Base-by-base conservation (phyloP, 2,797 vertebrate species). In the Tapera naevia region DNA sequence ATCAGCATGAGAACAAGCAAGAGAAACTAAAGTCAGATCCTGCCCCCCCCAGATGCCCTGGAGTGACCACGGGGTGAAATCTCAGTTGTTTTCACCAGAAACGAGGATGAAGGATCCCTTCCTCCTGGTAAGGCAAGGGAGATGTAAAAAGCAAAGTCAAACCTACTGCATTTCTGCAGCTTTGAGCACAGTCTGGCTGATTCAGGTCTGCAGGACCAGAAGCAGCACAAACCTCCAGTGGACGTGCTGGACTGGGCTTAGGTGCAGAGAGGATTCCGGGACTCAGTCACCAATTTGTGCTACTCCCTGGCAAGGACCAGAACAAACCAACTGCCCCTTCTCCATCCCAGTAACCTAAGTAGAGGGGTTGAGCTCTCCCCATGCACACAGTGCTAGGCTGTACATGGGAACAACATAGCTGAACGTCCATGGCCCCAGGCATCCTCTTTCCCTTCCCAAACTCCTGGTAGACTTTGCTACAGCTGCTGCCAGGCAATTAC, bases 71-170 rank as follows among this genome's bases (percentile, higher is more conserved):
- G 30, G 69, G 30, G n/a, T 75, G 70, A 93, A 73, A 80, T 85
- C 32, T 57, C 48, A 7, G n/a, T 39, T 91, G 61, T 61, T 81
- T 73, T 61, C 91, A 60, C n/a, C 54, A 85, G 71, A 64, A 67
- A 53, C 1, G 7, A 69, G 61, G 50, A 76, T 9, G 14, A 80
- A 48, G 54, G n/a, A 91, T 60, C 56, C 30, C 35, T 61, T 62
- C 41, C 48, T 75, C 58, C 41, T 50, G 64, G 53, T 73, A 90
- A 90, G 84, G 64, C 15, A 13, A 84, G 67, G 0, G 15, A 91
- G 64, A 91, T 54, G 32, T 54, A 81, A 86, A 80, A 82, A 70
- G 27, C n/a, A 66, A 86, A 53, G 89, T 95, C 67, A 93, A 56
- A 91, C 17, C 46, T 51, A 33, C 71, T 76, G 85, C 66, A 62